Percentiles rank a stretch among this genome's conserved stretches.
Conservation (phyloP, 2,888 invertebrate species). For the Sarcophaga carnaria region DNA sequence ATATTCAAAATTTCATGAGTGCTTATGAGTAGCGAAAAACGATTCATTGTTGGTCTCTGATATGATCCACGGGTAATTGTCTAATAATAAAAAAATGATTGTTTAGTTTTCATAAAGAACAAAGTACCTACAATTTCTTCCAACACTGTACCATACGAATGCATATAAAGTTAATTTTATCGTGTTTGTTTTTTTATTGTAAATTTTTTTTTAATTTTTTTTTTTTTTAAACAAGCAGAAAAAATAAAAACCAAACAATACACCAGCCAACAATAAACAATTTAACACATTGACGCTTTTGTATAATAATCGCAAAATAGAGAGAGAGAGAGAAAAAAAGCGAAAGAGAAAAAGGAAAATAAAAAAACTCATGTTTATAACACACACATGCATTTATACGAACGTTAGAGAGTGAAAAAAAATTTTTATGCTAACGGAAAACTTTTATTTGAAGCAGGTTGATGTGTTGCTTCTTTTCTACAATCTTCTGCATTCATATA, state of each 20-base stretch:
- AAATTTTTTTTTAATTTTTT: neutral
- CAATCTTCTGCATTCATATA: neutral
- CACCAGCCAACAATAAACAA: constrained; percentile 60
- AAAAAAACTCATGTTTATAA: neutral
- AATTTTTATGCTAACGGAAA: too few species aligned
- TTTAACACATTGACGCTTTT: constrained; percentile 63
- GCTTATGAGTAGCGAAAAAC: too few species aligned
- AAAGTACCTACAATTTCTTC: too few species aligned
- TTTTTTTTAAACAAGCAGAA: neutral
- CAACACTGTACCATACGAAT: neutral
- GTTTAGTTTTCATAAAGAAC: too few species aligned
- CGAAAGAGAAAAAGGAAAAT: neutral
- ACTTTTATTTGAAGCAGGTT: too few species aligned
- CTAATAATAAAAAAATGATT: too few species aligned
- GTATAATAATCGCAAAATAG: constrained; percentile 35
- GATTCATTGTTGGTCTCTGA: too few species aligned
- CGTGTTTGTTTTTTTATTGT: neutral
- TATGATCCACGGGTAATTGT: too few species aligned
- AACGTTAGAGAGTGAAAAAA: too few species aligned
- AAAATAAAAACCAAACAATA: constrained; percentile 41
- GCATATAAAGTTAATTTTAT: neutral
- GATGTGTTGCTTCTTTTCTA: neutral
- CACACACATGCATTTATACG: neutral
- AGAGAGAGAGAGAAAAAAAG: neutral
- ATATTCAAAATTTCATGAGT: too few species aligned